Base-by-base conservation (phyloP, 2,888 invertebrate genomes). In the Lasioglossum vierecki region DNA sequence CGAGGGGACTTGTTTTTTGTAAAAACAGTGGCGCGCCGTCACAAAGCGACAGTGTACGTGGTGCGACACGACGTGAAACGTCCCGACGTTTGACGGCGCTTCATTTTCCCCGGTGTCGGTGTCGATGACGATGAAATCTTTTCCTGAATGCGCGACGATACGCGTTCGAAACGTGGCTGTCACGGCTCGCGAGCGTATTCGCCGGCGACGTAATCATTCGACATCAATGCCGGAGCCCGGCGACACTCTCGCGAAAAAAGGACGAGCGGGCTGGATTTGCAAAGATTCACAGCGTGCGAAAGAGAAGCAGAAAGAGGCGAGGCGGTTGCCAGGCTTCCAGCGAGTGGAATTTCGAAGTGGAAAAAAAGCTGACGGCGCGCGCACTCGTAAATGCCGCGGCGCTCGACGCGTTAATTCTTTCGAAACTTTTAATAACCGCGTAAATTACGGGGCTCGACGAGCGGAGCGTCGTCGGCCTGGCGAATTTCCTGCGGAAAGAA, bases 321-420 rank as follows among this genome's bases (percentile, higher is more conserved):
- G 8, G 2, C 8, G 60, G 66, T 39, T 39, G 9, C 35, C 18
- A 8, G 66, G 60, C 39, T 4, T 41, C 70, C 57, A 57, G 30
- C 66, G 8, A 22, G 66, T n/a, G 22, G 22, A 39, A 22, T 70
- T 41, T 11, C 39, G 41, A 26, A 22, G 0, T 18, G 22, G 1
- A 68, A 30, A 30, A 60, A 60, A 30, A 60, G 57, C n/a, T 46
- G 18, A 18, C 22, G 13, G 15, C 60, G 9, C 6, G 26, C 26
- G n/a, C 11, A 13, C 73, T 74, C 41, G 71, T 49, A 46, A 73
- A 66, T 70, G 1, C 39, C 30, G 15, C 53, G 1, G n/a, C 60
- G 15, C 44, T 68, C 66, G n/a, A 44, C 30, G 63, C 71, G 78
- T 74, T 83, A 84, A 83, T 83, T 79, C 63, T 70, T 72, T 53